A percentile compares a stretch with the other conserved stretches of the same genome.
These are phyloP conservation scores for Apis cerana DNA, from an alignment of 1,140 invertebrate genomes.

Conservation along the genomic window DNA sequence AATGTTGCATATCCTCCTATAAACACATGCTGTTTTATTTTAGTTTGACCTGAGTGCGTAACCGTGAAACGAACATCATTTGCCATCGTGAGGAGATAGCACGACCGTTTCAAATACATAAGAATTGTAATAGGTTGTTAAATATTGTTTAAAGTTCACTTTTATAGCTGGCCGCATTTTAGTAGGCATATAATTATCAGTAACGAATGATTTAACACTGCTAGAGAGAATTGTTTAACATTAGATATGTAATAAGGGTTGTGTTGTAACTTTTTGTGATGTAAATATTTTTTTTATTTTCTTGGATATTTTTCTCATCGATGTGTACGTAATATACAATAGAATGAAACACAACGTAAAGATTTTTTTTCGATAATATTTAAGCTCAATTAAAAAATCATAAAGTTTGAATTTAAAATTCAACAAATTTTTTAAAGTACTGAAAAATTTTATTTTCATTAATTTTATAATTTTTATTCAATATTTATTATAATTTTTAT, in stretches of 20 bases:
- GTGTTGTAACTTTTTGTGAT: not conserved
- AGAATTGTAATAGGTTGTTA: not conserved
- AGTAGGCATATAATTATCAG: not conserved
- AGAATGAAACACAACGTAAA: too few species aligned
- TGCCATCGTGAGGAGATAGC: not conserved
- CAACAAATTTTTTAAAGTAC: too few species aligned
- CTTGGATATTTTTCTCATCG: too few species aligned
- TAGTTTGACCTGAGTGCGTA: not conserved
- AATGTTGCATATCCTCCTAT: constrained; percentile 60
- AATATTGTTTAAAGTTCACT: not conserved
- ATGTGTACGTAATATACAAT: too few species aligned
- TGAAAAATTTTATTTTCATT: too few species aligned
- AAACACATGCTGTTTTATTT: constrained; percentile 19
- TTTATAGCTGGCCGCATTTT: not conserved
- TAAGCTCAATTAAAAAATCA: too few species aligned
- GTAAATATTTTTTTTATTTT: not conserved
- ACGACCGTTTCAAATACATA: not conserved
- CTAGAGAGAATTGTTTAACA: not conserved
- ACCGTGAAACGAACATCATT: not conserved
- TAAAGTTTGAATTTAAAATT: too few species aligned
- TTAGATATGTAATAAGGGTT: not conserved
- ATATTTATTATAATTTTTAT: too few species aligned
- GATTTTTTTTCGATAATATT: too few species aligned
- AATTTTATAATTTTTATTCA: too few species aligned
- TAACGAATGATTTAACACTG: not conserved